phyloP scores from a whole-genome alignment of 2,797 vertebrate species.

The Gallinago nigripennis region DNA sequence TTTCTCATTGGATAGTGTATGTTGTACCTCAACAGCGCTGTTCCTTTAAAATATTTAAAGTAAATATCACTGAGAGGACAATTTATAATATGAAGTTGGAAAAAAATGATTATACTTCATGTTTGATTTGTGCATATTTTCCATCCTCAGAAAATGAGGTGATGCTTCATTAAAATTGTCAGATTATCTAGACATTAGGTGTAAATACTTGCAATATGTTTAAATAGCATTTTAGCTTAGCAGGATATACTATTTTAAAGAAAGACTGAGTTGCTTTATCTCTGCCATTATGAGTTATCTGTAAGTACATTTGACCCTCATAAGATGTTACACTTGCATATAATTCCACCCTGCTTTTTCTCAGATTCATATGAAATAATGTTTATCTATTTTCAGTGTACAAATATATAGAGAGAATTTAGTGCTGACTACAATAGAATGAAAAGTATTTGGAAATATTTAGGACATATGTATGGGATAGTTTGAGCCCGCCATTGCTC shows the following conservation, averaged over 20 bases:
- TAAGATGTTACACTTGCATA: background rate
- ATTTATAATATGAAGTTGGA: background rate
- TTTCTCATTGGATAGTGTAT: background rate
- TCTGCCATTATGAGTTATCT: background rate
- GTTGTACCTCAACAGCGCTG: background rate
- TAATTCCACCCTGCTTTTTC: background rate
- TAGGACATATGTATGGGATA: background rate
- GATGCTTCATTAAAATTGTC: slow-evolving; percentile 13
- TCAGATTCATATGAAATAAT: background rate
- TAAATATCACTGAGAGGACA: background rate
- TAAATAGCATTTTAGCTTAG: background rate
- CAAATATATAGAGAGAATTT: background rate
- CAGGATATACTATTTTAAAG: background rate
- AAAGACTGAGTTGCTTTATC: background rate
- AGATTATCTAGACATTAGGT: background rate
- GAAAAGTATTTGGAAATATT: background rate
- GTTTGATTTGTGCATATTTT: slow-evolving; percentile 25
- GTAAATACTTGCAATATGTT: background rate
- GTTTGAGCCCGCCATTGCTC: background rate
- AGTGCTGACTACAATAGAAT: background rate
- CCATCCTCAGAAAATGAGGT: background rate
- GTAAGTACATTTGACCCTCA: background rate
- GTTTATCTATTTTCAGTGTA: background rate
- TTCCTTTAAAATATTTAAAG: slow-evolving; percentile 5
- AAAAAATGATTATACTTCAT: background rate